Percentiles rank a stretch among this genome's conserved stretches.
These are phyloP conservation scores for Oreortyx pictus DNA, from an alignment of 2,797 vertebrate species.

Conservation along the genomic window DNA sequence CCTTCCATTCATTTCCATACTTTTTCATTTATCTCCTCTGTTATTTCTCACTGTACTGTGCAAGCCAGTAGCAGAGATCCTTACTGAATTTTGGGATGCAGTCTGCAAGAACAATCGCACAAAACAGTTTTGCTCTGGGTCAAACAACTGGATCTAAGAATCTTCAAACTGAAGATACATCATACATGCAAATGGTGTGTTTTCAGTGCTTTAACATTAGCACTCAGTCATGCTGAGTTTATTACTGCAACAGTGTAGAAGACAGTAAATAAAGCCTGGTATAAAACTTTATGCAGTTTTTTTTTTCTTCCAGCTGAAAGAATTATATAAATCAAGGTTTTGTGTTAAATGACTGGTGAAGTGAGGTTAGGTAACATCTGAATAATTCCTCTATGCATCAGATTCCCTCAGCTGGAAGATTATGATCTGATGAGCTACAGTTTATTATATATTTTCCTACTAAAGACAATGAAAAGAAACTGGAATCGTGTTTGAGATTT, in stretches of 20 bases:
- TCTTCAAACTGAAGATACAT: neutral
- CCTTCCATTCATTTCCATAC: neutral
- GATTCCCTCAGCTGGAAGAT: neutral
- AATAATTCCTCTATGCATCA: neutral
- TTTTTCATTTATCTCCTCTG: neutral
- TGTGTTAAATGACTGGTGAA: neutral
- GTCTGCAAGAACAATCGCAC: neutral
- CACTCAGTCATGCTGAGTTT: constrained; percentile 29
- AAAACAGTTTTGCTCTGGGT: neutral
- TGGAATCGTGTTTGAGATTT: neutral
- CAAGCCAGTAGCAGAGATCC: neutral
- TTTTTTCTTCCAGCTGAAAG: neutral
- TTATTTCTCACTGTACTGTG: neutral
- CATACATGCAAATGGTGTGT: neutral
- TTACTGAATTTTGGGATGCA: neutral
- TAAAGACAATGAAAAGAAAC: neutral
- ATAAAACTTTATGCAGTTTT: constrained; percentile 29
- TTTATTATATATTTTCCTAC: neutral
- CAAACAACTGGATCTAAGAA: neutral
- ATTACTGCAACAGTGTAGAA: constrained; percentile 42
- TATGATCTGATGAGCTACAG: neutral
- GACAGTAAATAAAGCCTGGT: constrained; percentile 38
- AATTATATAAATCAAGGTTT: neutral
- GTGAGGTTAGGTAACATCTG: neutral
- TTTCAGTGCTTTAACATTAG: neutral